Conservation (phyloP, 1,140 invertebrate genomes). For the Pentalonia nigronervosa region DNA sequence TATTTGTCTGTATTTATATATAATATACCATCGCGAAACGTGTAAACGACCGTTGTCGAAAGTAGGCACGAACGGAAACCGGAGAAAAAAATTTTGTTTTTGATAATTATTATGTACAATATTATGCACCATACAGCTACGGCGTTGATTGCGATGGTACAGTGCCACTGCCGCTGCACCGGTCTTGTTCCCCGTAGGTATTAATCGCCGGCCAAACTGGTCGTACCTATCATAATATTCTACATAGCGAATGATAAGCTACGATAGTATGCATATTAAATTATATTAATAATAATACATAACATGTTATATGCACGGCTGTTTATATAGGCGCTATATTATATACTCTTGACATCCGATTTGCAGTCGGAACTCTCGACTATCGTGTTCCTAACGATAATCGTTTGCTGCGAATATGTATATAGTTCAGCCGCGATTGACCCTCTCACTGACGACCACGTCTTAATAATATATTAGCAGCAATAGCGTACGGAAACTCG, state of each 20-base stretch:
- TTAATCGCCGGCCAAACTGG: not conserved
- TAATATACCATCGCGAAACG: not conserved
- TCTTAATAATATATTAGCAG: not conserved
- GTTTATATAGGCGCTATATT: not conserved
- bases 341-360: not conserved
- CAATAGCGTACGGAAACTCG: not conserved
- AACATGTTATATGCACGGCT: not conserved
- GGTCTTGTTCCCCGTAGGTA: not conserved
- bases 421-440: not conserved
- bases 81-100: not conserved
- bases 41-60: not conserved
- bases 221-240: not conserved
- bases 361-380: not conserved
- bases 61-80: not conserved
- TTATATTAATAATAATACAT: not conserved
- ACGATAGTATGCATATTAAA: not conserved
- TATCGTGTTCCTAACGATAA: not conserved
- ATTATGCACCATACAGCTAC: not conserved
- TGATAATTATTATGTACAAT: not conserved
- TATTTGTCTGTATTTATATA: not conserved
- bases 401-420: not conserved
- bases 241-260: not conserved
- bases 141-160: not conserved
- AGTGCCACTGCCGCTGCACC: not conserved
- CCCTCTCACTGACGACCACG: not conserved